Base-by-base conservation (phyloP, 2,888 invertebrate genomes). In the Calephelis perditalis region DNA sequence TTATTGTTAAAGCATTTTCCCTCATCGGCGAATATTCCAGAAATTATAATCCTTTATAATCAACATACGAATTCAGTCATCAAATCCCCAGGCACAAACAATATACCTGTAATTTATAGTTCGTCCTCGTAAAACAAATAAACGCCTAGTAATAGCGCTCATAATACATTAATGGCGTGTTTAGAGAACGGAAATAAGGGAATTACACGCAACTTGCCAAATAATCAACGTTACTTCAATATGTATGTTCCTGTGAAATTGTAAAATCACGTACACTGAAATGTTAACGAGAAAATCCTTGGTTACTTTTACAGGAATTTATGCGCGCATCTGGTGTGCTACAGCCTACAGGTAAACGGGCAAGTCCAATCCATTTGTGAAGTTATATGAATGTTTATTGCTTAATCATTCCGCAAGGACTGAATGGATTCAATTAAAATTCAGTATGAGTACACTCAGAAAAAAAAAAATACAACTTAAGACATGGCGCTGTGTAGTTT, bases 161-260 rank as follows among this genome's bases (percentile, higher is more conserved):
- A 49, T 49, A 15, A 49, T 49, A 9, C 49, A 49, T 49, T 49
- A 49, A 49, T 49, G 49, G 26, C 49, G 49, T 49, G 49, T 49
- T 49, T 49, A 49, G 15, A 8, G 49, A 49, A 49, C 49, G 49
- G 49, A 49, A 49, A 49, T 49, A 49, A 49, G 49, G 49, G 49
- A 49, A 49, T 49, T 49, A 49, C n/a, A 26, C 49, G 49, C 49
- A 49, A 49, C 49, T 49, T 47, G 15, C 15, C 47, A 47, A 47
- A 47, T 15, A 47, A 47, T 47, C 47, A 47, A 47, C 47, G 47
- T 47, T 47, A 47, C 47, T 47, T 47, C 47, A 47, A 47, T 47
- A 47, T 47, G 47, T 15, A 47, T 15, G 47, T 47, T 46, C 12
- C n/a, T 47, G 15, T 15, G 47, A 47, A 26, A 26, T 26, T 26